Evolutionary conservation across 2,797 vertebrate genomes (phyloP).

Genomic region (Neosalanx taihuensis): DNA sequence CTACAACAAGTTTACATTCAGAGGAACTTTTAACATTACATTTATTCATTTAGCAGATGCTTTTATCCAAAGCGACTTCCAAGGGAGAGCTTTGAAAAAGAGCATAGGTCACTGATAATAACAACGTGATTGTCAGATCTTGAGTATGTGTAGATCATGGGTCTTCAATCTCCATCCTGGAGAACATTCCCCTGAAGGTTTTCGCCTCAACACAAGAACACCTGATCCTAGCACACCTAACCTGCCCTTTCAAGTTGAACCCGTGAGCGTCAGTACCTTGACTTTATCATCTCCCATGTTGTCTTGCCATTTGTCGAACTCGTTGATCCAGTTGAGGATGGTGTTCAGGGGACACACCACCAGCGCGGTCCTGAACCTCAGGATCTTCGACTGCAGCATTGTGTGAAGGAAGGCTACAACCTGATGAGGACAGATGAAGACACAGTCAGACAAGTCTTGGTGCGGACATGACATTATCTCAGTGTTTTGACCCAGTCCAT

Average conservation of each 20-base stretch:
- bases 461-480: too few species aligned
- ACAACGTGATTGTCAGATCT: too few species aligned
- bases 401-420: conserved; percentile 94
- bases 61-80: too few species aligned
- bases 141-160: not conserved
- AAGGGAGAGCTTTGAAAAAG: too few species aligned
- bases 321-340: conserved; percentile 93
- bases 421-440: conserved; percentile 61
- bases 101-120: too few species aligned
- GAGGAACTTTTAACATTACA: not conserved
- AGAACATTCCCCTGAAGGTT: not conserved
- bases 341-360: conserved; percentile 96
- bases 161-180: not conserved
- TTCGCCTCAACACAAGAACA: not conserved
- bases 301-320: conserved; percentile 94
- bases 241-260: too few species aligned
- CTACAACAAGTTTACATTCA: conserved; percentile 56
- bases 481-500: conserved; percentile 33
- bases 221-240: not conserved
- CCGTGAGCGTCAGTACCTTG: conserved; percentile 68
- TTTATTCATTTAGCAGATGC: too few species aligned
- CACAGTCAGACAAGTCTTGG: not conserved
- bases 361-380: conserved; percentile 86
- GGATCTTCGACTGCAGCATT: conserved; percentile 78
- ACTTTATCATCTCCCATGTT: conserved; percentile 79